Base-by-base conservation (phyloP, 2,797 vertebrate species). In the Rhyacichthys aspro region DNA sequence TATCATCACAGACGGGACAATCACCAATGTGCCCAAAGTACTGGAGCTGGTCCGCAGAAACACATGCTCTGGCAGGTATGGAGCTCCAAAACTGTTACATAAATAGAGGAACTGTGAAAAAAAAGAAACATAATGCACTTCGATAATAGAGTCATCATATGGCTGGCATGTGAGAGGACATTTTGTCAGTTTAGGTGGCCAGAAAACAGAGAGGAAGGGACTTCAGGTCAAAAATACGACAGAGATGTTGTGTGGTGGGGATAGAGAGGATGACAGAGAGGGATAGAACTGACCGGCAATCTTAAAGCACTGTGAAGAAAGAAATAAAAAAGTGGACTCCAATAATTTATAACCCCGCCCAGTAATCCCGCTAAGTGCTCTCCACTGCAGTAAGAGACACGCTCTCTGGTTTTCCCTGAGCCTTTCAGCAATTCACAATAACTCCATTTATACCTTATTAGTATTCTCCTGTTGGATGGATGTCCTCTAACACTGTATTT, bases 1-100 rank as follows among this genome's bases (percentile, higher is more conserved):
- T 72, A 90, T 99, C 69, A 85, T 99, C 67, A 95, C 92, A 0
- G 86, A 93, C 0, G 88, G 89, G 0, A 74, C 70, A 0, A 83
- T 78, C 0, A 78, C 74, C 59, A 91, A 81, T 2, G 79, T 90
- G 0, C 92, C 93, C 39, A 94, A 86, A 78, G 88, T 94, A 67
- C 90, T 98, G 36, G 95, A 96, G 85, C 81, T 98, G 78, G 88
- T 97, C 74, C 92, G 94, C 60, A 93, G 94, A 75, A 95, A 98
- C 70, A 88, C 90, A 23, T 95, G 93, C 18, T 72, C 92, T 0
- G 87, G 93, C 89, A 96, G 97, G 98, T 98, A 93, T 0, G 38
- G 28, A 43, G 9, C 11, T n/a, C 38, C 59, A 11, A 54, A 32
- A 36, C 15, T 18, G 9, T 8, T 9, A 36, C 23, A 28, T 28